These are phyloP conservation scores for Ecdyonurus torrentis DNA, from an alignment of 2,888 invertebrate species.

Conservation along the genomic window DNA sequence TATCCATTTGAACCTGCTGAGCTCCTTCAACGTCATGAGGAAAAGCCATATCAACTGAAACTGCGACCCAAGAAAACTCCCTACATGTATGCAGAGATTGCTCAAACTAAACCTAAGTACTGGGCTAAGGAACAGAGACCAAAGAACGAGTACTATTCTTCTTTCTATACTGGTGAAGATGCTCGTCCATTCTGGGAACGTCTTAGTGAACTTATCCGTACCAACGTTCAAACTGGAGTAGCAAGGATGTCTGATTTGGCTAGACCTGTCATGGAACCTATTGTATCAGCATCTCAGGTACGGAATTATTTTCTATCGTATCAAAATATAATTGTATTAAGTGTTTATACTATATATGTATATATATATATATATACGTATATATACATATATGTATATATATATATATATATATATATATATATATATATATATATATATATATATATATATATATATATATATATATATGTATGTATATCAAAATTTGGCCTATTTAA, in stretches of 20 bases:
- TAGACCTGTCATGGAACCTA: conserved; percentile 48
- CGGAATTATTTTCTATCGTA: conserved; percentile 33
- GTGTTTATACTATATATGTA: too few species aligned
- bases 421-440: too few species aligned
- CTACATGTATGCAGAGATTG: too few species aligned
- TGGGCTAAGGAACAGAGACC: conserved; percentile 22
- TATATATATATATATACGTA: conserved; percentile 2
- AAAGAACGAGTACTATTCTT: conserved; percentile 4
- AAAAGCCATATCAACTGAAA: not conserved
- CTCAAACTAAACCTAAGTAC: conserved; percentile 24
- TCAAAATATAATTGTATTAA: not conserved
- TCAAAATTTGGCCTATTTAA: too few species aligned
- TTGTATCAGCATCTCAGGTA: conserved; percentile 62
- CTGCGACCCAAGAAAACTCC: not conserved
- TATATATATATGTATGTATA: too few species aligned
- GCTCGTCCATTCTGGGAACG: conserved; percentile 47
- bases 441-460: too few species aligned
- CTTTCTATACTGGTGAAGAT: not conserved
- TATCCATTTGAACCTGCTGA: conserved; percentile 28
- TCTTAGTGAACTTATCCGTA: conserved; percentile 53
- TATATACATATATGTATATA: conserved; percentile 4
- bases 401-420: conserved; percentile 6
- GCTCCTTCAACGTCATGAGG: not conserved
- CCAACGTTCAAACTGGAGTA: conserved; percentile 51
- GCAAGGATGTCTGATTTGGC: conserved; percentile 49